Evolutionary conservation across 1,140 invertebrate species (phyloP).

Genomic region (Halesus radiatus): DNA sequence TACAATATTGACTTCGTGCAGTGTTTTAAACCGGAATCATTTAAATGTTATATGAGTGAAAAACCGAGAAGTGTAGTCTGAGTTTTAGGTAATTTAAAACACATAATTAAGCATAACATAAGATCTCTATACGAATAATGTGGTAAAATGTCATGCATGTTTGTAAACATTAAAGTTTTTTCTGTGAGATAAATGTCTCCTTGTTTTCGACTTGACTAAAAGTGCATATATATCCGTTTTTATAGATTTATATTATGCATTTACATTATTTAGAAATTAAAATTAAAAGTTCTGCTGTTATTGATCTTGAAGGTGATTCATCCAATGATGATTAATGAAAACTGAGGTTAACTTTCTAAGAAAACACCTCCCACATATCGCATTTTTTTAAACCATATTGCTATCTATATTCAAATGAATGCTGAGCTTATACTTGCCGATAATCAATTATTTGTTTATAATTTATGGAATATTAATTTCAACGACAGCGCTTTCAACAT

Average conservation of each 20-base stretch:
- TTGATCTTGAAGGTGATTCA: conserved; percentile 20
- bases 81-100: conserved; percentile 21
- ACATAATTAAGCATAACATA: background rate
- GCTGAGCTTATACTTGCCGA: too few relatives aligned
- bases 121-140: background rate
- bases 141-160: conserved; percentile 32
- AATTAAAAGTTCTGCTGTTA: background rate
- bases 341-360: conserved; percentile 36
- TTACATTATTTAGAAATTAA: too few relatives aligned
- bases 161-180: conserved; percentile 43
- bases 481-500: too few relatives aligned
- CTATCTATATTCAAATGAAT: too few relatives aligned
- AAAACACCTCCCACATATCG: conserved; percentile 14
- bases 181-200: background rate
- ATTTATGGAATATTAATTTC: too few relatives aligned
- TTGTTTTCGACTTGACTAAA: too few relatives aligned
- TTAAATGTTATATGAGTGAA: conserved; percentile 2
- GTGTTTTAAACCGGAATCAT: background rate
- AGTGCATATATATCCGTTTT: too few relatives aligned
- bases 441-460: too few relatives aligned
- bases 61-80: background rate
- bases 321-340: conserved; percentile 10
- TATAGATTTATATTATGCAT: too few relatives aligned
- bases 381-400: too few relatives aligned
- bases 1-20: background rate